These are phyloP conservation scores for Meloidogyne hapla DNA, from an alignment of 1,140 invertebrate species.

Conservation along the genomic window DNA sequence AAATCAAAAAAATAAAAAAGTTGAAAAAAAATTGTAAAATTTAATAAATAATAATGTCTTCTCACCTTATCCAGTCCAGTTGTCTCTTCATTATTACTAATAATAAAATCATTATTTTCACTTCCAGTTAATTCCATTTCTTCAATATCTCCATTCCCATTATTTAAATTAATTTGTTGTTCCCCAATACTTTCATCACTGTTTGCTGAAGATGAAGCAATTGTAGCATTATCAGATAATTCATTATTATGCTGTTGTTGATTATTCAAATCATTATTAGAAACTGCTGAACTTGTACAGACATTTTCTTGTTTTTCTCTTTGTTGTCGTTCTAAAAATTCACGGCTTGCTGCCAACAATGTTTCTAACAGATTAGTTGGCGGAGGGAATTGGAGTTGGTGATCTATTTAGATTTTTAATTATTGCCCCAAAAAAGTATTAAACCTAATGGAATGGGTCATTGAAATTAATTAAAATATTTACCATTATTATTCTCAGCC, in stretches of 20 bases:
- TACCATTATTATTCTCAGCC: background rate
- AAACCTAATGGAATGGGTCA: background rate
- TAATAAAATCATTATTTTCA: background rate
- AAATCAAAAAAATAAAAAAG: too few relatives aligned
- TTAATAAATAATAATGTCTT: background rate
- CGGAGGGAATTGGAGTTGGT: constrained; percentile 14
- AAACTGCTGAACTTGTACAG: background rate
- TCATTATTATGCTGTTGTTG: background rate
- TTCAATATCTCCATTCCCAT: background rate
- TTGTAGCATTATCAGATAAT: constrained; percentile 3
- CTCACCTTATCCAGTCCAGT: background rate
- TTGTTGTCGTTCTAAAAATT: constrained; percentile 21
- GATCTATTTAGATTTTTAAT: background rate
- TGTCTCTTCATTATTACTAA: background rate
- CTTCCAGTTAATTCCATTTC: background rate
- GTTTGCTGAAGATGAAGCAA: background rate
- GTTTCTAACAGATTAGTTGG: constrained; percentile 17
- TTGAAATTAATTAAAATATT: background rate
- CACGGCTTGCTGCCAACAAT: constrained; percentile 21
- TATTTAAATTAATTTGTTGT: background rate
- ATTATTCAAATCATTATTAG: background rate
- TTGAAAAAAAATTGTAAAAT: too few relatives aligned
- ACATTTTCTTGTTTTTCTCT: background rate
- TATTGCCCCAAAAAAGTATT: background rate
- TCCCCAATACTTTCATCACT: background rate